Conservation (phyloP, 2,113 vertebrate species). For the Isichthys henryi region DNA sequence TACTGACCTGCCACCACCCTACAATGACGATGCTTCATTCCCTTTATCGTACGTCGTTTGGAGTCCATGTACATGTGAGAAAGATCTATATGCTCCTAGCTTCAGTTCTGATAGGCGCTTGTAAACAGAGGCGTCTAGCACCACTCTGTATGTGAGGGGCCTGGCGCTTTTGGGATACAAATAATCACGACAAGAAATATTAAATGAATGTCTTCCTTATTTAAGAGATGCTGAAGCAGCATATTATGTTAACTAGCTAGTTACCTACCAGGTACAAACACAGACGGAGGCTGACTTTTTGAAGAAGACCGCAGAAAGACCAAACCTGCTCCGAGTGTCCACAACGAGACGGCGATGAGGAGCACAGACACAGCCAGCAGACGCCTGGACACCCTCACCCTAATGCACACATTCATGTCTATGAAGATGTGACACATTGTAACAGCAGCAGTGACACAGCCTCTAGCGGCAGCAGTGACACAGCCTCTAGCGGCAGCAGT, state of each 20-base stretch:
- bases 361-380: too few relatives aligned
- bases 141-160: neutral
- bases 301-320: neutral
- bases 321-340: neutral
- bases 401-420: neutral
- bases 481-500: too few relatives aligned
- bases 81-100: neutral
- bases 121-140: neutral
- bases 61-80: neutral
- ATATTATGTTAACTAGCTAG: neutral
- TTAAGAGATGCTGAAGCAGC: neutral
- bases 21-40: too few relatives aligned
- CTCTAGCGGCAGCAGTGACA: too few relatives aligned
- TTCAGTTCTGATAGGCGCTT: too few relatives aligned
- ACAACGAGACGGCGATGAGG: neutral
- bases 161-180: neutral
- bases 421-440: neutral
- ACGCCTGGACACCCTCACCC: neutral
- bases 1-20: neutral
- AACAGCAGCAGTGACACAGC: too few relatives aligned
- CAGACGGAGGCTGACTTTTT: neutral
- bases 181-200: neutral
- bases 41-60: neutral
- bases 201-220: neutral
- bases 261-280: neutral